A percentile compares a stretch with the other conserved stretches of the same genome.
Conservation (phyloP, 1,140 invertebrate species). For the Lerema accius region DNA sequence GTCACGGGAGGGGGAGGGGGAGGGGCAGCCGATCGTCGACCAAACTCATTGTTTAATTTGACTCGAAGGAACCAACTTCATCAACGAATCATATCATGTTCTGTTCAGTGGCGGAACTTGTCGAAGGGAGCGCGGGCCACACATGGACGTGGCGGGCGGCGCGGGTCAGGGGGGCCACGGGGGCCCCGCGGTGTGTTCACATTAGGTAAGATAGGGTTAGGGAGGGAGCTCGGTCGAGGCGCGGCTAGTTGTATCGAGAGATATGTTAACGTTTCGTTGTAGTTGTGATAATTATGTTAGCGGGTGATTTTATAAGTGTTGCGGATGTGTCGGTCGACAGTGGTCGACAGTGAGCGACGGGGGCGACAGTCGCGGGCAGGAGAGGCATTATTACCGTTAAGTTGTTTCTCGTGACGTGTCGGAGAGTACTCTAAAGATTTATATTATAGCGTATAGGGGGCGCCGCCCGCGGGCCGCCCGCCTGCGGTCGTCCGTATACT, state of each 20-base stretch:
- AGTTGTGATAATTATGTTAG: conserved; percentile 14
- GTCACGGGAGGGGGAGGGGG: too few relatives aligned
- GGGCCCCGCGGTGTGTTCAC: neutral
- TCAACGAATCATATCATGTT: conserved; percentile 18
- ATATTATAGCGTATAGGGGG: neutral
- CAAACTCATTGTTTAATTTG: neutral
- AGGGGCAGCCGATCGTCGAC: neutral
- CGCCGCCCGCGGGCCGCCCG: conserved; percentile 13
- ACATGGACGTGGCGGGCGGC: neutral
- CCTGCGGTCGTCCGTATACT: conserved; percentile 20
- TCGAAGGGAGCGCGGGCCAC: neutral
- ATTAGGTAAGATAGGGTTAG: neutral
- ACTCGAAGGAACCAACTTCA: conserved; percentile 15
- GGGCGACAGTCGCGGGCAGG: too few relatives aligned
- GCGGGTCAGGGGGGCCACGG: too few relatives aligned
- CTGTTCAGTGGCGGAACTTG: neutral
- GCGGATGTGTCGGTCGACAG: neutral
- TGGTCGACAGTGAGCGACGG: too few relatives aligned
- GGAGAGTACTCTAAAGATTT: neutral
- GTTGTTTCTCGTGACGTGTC: conserved; percentile 10
- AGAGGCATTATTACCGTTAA: neutral
- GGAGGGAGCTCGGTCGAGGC: neutral
- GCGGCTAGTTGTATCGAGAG: neutral
- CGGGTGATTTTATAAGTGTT: conserved; percentile 5
- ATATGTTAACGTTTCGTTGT: conserved; percentile 9